These are phyloP conservation scores for Brevimyrus niger DNA, from an alignment of 2,113 vertebrate species.

Conservation along the genomic window DNA sequence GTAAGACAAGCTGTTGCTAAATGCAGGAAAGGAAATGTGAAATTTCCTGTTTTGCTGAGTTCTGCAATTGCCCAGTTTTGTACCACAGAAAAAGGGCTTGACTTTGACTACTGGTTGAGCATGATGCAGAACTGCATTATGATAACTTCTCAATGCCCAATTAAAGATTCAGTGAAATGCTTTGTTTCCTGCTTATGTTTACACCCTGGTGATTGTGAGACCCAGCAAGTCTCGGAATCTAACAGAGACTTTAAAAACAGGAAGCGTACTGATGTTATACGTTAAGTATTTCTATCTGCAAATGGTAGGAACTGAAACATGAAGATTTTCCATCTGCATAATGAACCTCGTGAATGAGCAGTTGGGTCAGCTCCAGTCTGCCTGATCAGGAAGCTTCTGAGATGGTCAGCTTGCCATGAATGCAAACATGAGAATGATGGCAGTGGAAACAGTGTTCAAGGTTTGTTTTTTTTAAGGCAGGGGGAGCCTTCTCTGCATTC, in stretches of 20 bases:
- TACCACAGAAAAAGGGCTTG: conserved; percentile 43
- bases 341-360: background rate
- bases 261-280: background rate
- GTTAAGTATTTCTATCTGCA: background rate
- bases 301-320: background rate
- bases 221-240: background rate
- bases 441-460: background rate
- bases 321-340: background rate
- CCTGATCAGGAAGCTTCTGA: background rate
- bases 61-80: conserved; percentile 63
- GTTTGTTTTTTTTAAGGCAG: background rate
- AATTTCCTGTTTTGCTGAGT: conserved; percentile 73
- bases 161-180: background rate
- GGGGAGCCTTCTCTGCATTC: background rate
- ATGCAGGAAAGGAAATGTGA: conserved; percentile 67
- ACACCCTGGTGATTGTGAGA: background rate
- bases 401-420: background rate
- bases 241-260: background rate
- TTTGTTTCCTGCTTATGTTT: background rate
- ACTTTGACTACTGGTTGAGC: conserved; percentile 43
- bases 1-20: conserved; percentile 57
- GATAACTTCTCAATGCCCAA: background rate
- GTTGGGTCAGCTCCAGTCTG: background rate
- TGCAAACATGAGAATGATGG: background rate
- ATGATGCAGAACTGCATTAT: conserved; percentile 25